Evolutionary conservation across 2,888 invertebrate genomes (phyloP).

Genomic region (Lypha dubia): DNA sequence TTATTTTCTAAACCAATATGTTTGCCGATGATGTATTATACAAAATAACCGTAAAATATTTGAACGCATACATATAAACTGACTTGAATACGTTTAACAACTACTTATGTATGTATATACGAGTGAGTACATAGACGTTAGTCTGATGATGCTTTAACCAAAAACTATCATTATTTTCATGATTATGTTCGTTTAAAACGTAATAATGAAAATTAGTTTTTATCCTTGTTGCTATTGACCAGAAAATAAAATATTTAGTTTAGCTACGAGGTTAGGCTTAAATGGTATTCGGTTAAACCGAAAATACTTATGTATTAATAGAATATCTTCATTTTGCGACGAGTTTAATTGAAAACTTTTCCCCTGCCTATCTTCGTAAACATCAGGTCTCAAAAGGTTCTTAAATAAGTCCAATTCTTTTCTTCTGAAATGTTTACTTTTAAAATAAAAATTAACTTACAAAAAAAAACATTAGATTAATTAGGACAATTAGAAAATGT

Average conservation of each 20-base stretch:
- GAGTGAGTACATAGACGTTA: constrained; percentile 8
- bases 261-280: background rate
- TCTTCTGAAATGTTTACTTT: no score
- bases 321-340: no score
- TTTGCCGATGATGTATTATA: constrained; percentile 82
- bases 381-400: no score
- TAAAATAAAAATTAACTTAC: no score
- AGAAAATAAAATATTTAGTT: constrained; percentile 20
- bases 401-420: no score
- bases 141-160: constrained; percentile 75
- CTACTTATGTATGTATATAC: background rate
- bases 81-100: constrained; percentile 69
- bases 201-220: constrained; percentile 48
- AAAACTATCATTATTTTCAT: constrained; percentile 55
- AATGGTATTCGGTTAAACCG: background rate
- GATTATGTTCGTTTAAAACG: constrained; percentile 35
- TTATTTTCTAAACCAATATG: constrained; percentile 82
- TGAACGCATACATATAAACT: constrained; percentile 12
- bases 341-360: no score
- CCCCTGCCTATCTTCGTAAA: no score
- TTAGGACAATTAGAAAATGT: no score
- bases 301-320: no score
- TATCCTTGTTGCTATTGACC: constrained; percentile 36
- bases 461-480: no score
- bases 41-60: constrained; percentile 73